phyloP scores from a whole-genome alignment of 2,888 invertebrate species.

The Eumerus sabulonum region DNA sequence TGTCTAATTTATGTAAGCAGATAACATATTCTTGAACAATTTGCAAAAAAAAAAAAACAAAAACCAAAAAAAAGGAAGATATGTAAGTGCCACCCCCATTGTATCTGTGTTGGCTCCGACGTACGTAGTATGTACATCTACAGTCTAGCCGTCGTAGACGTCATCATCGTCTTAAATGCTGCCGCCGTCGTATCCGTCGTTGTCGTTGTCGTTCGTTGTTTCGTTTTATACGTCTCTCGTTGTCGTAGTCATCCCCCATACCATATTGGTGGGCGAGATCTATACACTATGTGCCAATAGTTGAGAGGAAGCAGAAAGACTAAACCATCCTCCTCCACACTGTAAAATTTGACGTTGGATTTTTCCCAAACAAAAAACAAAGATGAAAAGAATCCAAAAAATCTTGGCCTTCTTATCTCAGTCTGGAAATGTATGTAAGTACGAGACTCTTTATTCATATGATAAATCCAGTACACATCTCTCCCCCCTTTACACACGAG shows the following conservation, averaged over 20 bases:
- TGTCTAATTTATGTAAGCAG: constrained; percentile 46
- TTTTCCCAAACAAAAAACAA: constrained; percentile 33
- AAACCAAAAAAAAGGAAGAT: constrained; percentile 7
- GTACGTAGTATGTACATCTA: constrained; percentile 5
- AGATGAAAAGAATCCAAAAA: constrained; percentile 9
- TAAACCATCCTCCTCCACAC: neutral
- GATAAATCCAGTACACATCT: constrained; percentile 45
- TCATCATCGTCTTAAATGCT: constrained; percentile 33
- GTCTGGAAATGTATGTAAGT: constrained; percentile 58
- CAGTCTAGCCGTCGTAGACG: constrained; percentile 34
- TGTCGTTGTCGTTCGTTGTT: constrained; percentile 15
- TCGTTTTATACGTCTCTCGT: no score
- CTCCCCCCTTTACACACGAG: constrained; percentile 30
- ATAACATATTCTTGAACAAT: constrained; percentile 49
- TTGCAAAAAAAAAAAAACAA: constrained; percentile 25
- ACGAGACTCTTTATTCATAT: constrained; percentile 40
- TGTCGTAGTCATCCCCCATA: constrained; percentile 34
- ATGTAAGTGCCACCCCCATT: constrained; percentile 58
- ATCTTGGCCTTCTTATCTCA: constrained; percentile 37
- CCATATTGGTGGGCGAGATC: constrained; percentile 7
- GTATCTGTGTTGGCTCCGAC: constrained; percentile 33
- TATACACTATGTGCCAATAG: neutral
- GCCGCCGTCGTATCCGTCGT: constrained; percentile 22
- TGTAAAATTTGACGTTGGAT: constrained; percentile 41
- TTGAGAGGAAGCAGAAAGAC: no score